Evolutionary conservation across 2,888 invertebrate species (phyloP).

Genomic region (Argynnis bischoffii): DNA sequence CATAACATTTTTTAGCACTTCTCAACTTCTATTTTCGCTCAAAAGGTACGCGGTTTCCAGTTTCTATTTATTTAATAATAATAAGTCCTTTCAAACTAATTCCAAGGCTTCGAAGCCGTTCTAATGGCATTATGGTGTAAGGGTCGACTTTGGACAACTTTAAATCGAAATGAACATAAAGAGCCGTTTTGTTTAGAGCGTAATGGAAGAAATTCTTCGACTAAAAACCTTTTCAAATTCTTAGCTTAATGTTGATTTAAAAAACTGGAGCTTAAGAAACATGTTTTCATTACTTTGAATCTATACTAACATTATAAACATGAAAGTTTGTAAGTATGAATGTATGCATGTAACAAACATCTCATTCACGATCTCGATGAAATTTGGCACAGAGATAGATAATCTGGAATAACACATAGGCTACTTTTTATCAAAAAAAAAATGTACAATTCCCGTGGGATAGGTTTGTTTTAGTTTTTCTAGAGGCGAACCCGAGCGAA

Average conservation of each 20-base stretch:
- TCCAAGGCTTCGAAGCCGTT: constrained; percentile 35
- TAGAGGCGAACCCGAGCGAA: too few relatives aligned
- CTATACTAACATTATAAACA: too few relatives aligned
- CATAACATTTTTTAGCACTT: constrained; percentile 2
- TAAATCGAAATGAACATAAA: constrained; percentile 20
- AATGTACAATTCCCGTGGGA: too few relatives aligned
- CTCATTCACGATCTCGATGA: too few relatives aligned
- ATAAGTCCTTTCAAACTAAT: constrained; percentile 25
- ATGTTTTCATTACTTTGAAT: neutral
- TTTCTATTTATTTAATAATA: constrained; percentile 31
- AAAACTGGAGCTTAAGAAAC: neutral
- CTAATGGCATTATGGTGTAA: constrained; percentile 41
- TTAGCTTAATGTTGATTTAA: neutral
- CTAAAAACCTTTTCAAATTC: constrained; percentile 3
- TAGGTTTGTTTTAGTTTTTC: too few relatives aligned
- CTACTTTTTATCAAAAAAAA: too few relatives aligned
- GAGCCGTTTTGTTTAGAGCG: constrained; percentile 17
- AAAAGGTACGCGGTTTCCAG: constrained; percentile 14
- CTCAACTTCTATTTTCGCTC: neutral
- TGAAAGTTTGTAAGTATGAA: too few relatives aligned
- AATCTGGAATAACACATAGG: too few relatives aligned
- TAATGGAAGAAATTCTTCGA: constrained; percentile 9
- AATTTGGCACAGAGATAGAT: too few relatives aligned
- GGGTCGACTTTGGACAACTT: constrained; percentile 23
- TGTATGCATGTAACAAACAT: too few relatives aligned